Conservation (phyloP, 1,140 invertebrate genomes). For the Philotrypesis tridentata region DNA sequence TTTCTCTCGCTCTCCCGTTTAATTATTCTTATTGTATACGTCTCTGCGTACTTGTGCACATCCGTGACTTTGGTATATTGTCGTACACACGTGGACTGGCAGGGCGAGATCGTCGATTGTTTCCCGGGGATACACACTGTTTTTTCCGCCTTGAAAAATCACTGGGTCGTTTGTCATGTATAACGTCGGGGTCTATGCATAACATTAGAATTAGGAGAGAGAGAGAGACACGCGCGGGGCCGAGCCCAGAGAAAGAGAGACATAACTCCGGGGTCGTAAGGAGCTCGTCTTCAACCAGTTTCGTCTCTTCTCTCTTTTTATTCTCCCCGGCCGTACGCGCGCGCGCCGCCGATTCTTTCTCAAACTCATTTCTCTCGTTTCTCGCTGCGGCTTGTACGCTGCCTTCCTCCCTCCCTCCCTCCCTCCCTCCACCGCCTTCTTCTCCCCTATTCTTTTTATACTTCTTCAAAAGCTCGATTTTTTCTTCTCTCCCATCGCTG, state of each 20-base stretch:
- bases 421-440: not conserved
- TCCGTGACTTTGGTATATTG: constrained; percentile 8
- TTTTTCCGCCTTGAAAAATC: constrained; percentile 8
- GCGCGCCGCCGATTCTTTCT: constrained; percentile 11
- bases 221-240: too few species aligned
- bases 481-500: not conserved
- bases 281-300: constrained; percentile 26
- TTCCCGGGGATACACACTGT: not conserved
- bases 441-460: not conserved
- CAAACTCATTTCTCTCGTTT: constrained; percentile 27
- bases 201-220: constrained; percentile 27
- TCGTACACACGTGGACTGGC: not conserved
- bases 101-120: not conserved
- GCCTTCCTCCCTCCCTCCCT: not conserved
- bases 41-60: not conserved
- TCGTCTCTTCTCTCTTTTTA: constrained; percentile 13
- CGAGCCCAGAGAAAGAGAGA: not conserved
- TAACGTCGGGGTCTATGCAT: constrained; percentile 2
- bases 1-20: constrained; percentile 37
- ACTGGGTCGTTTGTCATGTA: constrained; percentile 9
- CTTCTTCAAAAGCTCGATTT: not conserved
- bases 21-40: constrained; percentile 14
- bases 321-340: not conserved
- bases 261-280: constrained; percentile 19
- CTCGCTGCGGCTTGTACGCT: not conserved